These are phyloP conservation scores for Lepidothrix coronata DNA, from an alignment of 2,113 vertebrate species.

Conservation along the genomic window DNA sequence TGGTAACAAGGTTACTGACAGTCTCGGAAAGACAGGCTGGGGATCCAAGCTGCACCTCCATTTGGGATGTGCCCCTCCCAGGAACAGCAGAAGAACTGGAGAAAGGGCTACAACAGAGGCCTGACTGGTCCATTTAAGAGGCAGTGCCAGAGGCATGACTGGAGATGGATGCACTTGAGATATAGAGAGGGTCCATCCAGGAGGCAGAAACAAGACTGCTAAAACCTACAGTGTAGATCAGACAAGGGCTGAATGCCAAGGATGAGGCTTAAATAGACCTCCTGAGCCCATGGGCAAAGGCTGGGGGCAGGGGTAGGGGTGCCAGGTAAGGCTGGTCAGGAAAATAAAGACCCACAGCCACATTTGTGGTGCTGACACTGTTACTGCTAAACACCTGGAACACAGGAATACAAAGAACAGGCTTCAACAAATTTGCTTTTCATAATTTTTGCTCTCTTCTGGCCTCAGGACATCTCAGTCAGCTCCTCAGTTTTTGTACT, in stretches of 20 bases:
- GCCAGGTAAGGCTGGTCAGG: background rate
- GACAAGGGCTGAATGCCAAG: background rate
- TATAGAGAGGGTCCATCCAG: background rate
- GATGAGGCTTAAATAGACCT: background rate
- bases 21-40: background rate
- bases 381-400: background rate
- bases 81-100: background rate
- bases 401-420: background rate
- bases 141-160: background rate
- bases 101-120: too few relatives aligned
- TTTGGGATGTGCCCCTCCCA: fast-evolving
- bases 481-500: background rate
- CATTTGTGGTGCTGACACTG: background rate
- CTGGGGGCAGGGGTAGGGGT: fast-evolving
- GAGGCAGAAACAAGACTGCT: background rate
- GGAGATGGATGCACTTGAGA: background rate
- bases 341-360: background rate
- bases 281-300: background rate
- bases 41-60: background rate
- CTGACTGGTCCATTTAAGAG: background rate
- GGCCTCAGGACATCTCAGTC: background rate
- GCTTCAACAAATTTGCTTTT: background rate
- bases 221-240: background rate
- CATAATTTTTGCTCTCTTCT: background rate
- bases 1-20: background rate